Conservation (phyloP, 2,888 invertebrate species). For the Herminia tarsipennalis region DNA sequence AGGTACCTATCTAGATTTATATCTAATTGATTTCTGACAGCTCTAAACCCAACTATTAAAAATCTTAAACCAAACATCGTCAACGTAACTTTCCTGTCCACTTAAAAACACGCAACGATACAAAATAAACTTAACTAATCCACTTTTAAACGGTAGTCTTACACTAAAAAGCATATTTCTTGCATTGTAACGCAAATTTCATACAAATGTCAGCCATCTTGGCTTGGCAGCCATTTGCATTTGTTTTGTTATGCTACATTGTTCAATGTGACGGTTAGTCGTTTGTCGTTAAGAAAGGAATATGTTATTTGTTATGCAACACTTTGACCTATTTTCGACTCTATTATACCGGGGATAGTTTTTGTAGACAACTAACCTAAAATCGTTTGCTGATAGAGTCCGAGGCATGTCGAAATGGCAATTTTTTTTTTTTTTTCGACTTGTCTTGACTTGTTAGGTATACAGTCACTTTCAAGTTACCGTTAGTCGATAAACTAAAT, state of each 20-base stretch:
- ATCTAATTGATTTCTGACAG: too few species aligned
- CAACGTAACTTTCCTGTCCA: neutral
- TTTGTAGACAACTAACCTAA: too few species aligned
- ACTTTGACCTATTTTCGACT: slow-evolving; percentile 39
- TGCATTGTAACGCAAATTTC: slow-evolving; percentile 43
- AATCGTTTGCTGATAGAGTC: too few species aligned
- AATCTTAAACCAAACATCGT: neutral
- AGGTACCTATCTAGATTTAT: too few species aligned
- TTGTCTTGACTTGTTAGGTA: too few species aligned
- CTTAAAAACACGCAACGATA: neutral
- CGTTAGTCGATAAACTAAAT: too few species aligned
- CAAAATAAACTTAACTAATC: slow-evolving; percentile 19
- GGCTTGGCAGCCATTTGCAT: slow-evolving; percentile 42
- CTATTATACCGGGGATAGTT: slow-evolving; percentile 33
- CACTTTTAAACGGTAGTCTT: slow-evolving; percentile 43
- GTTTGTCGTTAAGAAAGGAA: slow-evolving; percentile 41
- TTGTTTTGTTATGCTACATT: slow-evolving; percentile 37
- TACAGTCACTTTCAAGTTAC: too few species aligned
- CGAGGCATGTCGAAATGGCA: too few species aligned
- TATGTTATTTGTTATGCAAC: slow-evolving; percentile 42
- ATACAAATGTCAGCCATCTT: slow-evolving; percentile 38
- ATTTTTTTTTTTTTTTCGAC: too few species aligned
- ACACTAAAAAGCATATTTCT: slow-evolving; percentile 45
- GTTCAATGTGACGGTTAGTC: slow-evolving; percentile 30
- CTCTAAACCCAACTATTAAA: too few species aligned